Percentiles rank a stretch among this genome's conserved stretches.
Conservation (phyloP, 2,888 invertebrate species). For the Lucinisca nassula region DNA sequence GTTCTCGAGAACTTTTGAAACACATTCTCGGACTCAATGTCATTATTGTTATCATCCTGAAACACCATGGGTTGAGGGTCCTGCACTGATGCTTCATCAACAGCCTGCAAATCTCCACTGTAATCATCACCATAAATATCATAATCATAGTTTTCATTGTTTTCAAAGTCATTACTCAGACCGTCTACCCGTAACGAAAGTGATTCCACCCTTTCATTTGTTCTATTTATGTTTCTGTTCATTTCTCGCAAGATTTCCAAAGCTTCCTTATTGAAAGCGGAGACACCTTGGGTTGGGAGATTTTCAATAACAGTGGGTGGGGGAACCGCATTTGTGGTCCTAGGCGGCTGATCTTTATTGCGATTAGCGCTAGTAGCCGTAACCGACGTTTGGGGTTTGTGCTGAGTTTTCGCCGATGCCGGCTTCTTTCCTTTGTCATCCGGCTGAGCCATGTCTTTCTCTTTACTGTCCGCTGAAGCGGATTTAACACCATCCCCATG, state of each 20-base stretch:
- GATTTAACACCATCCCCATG: background rate
- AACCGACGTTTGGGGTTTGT: background rate
- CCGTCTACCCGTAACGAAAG: constrained; percentile 11
- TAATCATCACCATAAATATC: background rate
- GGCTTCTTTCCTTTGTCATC: background rate
- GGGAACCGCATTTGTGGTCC: background rate
- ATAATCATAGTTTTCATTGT: background rate
- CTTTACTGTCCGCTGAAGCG: background rate
- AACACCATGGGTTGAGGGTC: too few species aligned
- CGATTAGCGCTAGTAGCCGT: background rate
- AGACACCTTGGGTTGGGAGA: background rate
- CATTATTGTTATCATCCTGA: background rate
- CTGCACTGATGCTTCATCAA: background rate
- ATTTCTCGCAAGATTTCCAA: constrained; percentile 43
- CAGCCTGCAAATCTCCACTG: background rate
- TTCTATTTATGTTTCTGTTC: constrained; percentile 35
- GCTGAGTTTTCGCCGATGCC: background rate
- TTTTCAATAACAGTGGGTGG: background rate
- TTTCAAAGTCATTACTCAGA: constrained; percentile 10
- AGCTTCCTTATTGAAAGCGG: constrained; percentile 35
- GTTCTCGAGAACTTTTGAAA: constrained; percentile 24
- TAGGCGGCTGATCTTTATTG: background rate
- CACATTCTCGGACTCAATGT: background rate
- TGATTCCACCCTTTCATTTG: constrained; percentile 36
- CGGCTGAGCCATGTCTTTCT: background rate